Conservation (phyloP, 2,888 invertebrate species). For the Epirrhoe alternata region DNA sequence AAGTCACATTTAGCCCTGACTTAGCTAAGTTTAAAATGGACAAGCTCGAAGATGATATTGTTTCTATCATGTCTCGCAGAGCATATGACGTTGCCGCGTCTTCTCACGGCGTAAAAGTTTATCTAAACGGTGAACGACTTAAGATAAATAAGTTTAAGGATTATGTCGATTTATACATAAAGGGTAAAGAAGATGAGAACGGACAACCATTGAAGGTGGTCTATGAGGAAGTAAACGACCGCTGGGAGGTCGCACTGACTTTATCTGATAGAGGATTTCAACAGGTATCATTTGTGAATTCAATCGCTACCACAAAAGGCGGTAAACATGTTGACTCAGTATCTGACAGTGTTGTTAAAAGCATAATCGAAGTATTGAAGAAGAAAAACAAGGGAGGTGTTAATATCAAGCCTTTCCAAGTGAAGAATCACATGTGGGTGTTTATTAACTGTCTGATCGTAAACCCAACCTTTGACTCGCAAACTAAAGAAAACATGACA, state of each 20-base stretch:
- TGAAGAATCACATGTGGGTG: slow-evolving; percentile 98
- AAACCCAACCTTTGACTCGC: slow-evolving; percentile 99
- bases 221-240: slow-evolving; percentile 92
- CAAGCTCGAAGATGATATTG: slow-evolving; percentile 95
- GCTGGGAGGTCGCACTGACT: slow-evolving; percentile 98
- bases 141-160: slow-evolving; percentile 97
- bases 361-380: slow-evolving; percentile 94
- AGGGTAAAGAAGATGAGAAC: slow-evolving; percentile 92
- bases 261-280: slow-evolving; percentile 94
- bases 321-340: slow-evolving; percentile 99
- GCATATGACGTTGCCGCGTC: slow-evolving; percentile 99
- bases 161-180: slow-evolving; percentile 96
- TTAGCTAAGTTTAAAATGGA: slow-evolving; percentile 98
- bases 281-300: slow-evolving; percentile 99
- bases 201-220: slow-evolving; percentile 94
- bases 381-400: slow-evolving; percentile 97
- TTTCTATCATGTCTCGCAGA: slow-evolving; percentile 95
- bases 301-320: slow-evolving; percentile 99
- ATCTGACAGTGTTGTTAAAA: slow-evolving; percentile 94
- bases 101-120: slow-evolving; percentile 94
- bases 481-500: slow-evolving; percentile 99
- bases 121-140: slow-evolving; percentile 94
- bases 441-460: slow-evolving; percentile 99
- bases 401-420: slow-evolving; percentile 96
- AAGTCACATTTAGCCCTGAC: slow-evolving; percentile 97